phyloP scores from a whole-genome alignment of 2,888 invertebrate species.

The Hanleya hanleyi region DNA sequence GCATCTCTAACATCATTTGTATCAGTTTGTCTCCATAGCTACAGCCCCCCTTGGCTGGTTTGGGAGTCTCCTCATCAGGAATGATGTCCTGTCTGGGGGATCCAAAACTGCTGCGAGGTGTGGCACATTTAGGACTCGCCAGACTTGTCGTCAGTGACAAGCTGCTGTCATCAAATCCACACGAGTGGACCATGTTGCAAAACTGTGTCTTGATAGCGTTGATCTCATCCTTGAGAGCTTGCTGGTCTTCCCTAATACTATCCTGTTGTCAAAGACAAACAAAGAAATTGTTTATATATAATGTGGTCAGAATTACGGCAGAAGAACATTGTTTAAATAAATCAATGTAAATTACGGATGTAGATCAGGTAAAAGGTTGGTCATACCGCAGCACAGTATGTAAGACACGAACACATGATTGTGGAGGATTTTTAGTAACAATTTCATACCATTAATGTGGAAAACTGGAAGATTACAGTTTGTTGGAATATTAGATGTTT shows the following conservation, averaged over 20 bases:
- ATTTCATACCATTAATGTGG: too few species aligned
- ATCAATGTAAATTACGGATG: too few species aligned
- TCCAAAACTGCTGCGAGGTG: background rate
- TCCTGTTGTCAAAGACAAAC: constrained; percentile 44
- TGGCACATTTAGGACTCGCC: background rate
- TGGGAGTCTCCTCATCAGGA: background rate
- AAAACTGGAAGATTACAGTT: too few species aligned
- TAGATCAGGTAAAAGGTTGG: too few species aligned
- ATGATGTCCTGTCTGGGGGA: too few species aligned
- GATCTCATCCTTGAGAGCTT: constrained; percentile 51
- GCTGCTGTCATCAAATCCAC: constrained; percentile 43
- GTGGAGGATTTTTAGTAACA: too few species aligned
- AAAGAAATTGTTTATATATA: too few species aligned
- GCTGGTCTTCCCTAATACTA: constrained; percentile 49
- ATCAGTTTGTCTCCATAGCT: constrained; percentile 9
- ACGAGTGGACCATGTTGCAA: constrained; percentile 50
- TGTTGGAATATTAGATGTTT: too few species aligned
- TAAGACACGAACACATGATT: too few species aligned
- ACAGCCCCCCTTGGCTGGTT: background rate
- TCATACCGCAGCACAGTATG: too few species aligned
- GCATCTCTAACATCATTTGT: constrained; percentile 13
- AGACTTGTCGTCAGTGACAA: background rate
- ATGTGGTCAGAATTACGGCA: too few species aligned
- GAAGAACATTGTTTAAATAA: too few species aligned
- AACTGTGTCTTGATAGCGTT: constrained; percentile 55